phyloP scores from a whole-genome alignment of 1,140 invertebrate species.

The Trichonephila clavipes region DNA sequence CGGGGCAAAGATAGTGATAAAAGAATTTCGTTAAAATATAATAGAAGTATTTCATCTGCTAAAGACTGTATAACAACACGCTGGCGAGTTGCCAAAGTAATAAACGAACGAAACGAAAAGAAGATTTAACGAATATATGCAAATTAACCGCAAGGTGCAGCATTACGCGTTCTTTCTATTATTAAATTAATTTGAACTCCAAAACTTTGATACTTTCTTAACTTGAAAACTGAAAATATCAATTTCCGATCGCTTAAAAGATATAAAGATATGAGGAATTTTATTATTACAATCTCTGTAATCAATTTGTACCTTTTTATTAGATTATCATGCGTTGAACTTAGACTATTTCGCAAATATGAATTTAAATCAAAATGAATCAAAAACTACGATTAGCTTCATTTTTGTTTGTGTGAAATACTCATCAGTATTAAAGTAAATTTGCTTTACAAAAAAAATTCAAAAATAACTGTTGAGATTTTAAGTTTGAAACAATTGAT shows the following conservation, averaged over 20 bases:
- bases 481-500: too few relatives aligned
- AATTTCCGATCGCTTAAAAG: not conserved
- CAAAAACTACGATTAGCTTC: too few relatives aligned
- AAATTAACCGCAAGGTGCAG: not conserved
- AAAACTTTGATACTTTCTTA: not conserved
- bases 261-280: not conserved
- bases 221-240: not conserved
- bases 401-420: too few relatives aligned
- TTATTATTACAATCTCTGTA: not conserved
- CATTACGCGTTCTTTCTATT: not conserved
- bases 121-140: not conserved
- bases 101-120: not conserved
- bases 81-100: constrained; percentile 7
- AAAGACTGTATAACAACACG: constrained; percentile 17
- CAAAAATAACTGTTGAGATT: too few relatives aligned
- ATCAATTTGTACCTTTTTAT: not conserved
- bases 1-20: not conserved
- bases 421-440: too few relatives aligned
- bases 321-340: too few relatives aligned
- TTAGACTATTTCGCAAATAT: too few relatives aligned
- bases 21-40: constrained; percentile 6
- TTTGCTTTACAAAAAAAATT: too few relatives aligned
- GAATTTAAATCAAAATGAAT: too few relatives aligned
- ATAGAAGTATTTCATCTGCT: not conserved
- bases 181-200: constrained; percentile 4